A percentile compares a stretch with the other conserved stretches of the same genome.
These are phyloP conservation scores for Austrofundulus limnaeus DNA, from an alignment of 2,113 vertebrate genomes.

Conservation along the genomic window DNA sequence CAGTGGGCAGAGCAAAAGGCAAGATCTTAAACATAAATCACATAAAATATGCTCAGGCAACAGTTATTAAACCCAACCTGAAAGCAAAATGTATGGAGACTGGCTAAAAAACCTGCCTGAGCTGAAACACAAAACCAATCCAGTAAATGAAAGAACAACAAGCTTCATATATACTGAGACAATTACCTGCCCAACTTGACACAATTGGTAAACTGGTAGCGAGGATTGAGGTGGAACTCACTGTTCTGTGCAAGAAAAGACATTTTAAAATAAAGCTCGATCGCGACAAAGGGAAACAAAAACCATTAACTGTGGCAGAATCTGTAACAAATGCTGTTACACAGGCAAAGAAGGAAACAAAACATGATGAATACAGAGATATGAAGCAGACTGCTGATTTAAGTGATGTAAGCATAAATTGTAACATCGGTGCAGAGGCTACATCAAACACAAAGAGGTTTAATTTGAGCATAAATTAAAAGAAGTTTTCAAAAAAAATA, in stretches of 20 bases:
- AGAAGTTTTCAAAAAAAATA: slow-evolving; percentile 8
- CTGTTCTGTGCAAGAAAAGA: neutral
- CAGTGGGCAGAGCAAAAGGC: neutral
- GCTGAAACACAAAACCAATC: neutral
- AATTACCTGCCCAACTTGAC: neutral
- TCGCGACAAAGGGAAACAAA: no score
- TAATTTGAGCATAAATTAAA: slow-evolving; percentile 6
- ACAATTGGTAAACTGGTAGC: neutral
- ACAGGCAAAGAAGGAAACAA: neutral
- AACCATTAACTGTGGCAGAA: neutral
- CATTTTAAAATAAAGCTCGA: neutral
- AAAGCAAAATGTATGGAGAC: neutral
- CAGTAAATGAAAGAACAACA: neutral
- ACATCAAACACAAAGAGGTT: slow-evolving; percentile 2
- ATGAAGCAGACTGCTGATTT: neutral
- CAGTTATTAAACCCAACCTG: neutral
- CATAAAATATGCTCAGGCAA: neutral
- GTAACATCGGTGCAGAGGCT: neutral
- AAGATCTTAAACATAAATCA: neutral
- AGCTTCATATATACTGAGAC: neutral
- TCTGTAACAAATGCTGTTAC: neutral
- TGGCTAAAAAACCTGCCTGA: neutral
- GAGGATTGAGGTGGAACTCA: neutral
- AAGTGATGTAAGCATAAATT: neutral
- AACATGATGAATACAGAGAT: neutral